Base-by-base conservation (phyloP, 1,140 invertebrate species). In the Ceratitis capitata region DNA sequence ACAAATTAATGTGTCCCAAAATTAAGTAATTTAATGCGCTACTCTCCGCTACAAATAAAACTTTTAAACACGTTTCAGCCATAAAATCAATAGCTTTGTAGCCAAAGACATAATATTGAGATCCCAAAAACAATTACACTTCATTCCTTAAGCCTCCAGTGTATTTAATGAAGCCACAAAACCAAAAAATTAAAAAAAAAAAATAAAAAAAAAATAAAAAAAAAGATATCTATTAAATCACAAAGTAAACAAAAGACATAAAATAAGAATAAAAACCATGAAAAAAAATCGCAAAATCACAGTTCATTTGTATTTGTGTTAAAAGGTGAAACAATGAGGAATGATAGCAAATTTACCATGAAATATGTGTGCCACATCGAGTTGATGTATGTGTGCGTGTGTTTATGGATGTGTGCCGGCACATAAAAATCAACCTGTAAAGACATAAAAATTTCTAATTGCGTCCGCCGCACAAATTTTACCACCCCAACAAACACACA, bases 381-480 rank as follows among this genome's bases (percentile, higher is more conserved):
- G n/a, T n/a, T n/a, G n/a, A n/a, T n/a, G n/a, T n/a, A n/a, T n/a
- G 32, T 14, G 1, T 29, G 58, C 16, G 7, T 58, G 12, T 64
- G 29, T 39, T 29, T 69, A 4, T 64, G 4, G 35, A 6, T 39
- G 29, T 19, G 5, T 32, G 29, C 1, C 14, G 7, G 16, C 69
- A 19, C 23, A 47, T 78, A 78, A 78, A 78, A 45, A 42, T 42
- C 39, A 78, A 78, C 69, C 39, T 23, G 39, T 39, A n/a, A 78
- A 78, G n/a, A n/a, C 69, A 78, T 78, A 78, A 42, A 78, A 78
- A 45, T 78, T 78, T 47, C 16, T 78, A 78, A 78, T 78, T 78
- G 35, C 69, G 39, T 45, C 69, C 69, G 69, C 35, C 69, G n/a
- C n/a, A 78, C 39, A 45, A n/a, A 45, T 45, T 78, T 42, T 78